Base-by-base conservation (phyloP, 2,113 vertebrate genomes). In the Hemiscyllium ocellatum region DNA sequence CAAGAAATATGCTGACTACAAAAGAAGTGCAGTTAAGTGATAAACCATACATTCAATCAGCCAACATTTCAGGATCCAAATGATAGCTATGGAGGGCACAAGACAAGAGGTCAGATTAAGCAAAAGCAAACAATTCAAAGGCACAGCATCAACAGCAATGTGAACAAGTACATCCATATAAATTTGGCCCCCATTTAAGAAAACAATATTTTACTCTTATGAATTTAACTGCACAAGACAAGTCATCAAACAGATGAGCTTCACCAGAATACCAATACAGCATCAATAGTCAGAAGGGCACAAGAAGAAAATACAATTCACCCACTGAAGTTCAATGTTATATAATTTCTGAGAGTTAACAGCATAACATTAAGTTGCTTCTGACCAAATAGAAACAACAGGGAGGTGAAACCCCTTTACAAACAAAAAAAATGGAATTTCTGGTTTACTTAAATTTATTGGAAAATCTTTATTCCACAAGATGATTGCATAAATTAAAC, bases 81-180 rank as follows among this genome's bases (percentile, higher is more conserved):
- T 95, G 42, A 95, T 10, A 95, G 72, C 68, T 72, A 17, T 33
- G 69, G 69, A 33, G 68, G 37, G 42, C 12, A 29, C 42, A 95
- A 70, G 94, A 29, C 13, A 33, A 15, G 33, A 69, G 90, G n/a
- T 94, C 90, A 94, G 56, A n/a, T 68, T 68, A 42, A 70, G 66
- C 93, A 94, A 90, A 87, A 61, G 87, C 12, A 89, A 94, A 68
- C 4, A 94, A 50, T 95, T 95, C 47, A 95, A 61, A 95, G 94
- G 94, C 93, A 95, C 69, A 29, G 47, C 52, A 22, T 95, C 26
- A 33, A 66, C 19, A 5, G 56, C 4, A n/a, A 65, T 37, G n/a
- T 72, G 68, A 69, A 26, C 19, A 26, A 95, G 42, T 95, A 24
- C 22, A 94, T 26, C 37, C 26, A 8, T 19, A 20, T 94, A 68